Evolutionary conservation across 2,113 vertebrate species (phyloP).

Genomic region (Seriola quinqueradiata): DNA sequence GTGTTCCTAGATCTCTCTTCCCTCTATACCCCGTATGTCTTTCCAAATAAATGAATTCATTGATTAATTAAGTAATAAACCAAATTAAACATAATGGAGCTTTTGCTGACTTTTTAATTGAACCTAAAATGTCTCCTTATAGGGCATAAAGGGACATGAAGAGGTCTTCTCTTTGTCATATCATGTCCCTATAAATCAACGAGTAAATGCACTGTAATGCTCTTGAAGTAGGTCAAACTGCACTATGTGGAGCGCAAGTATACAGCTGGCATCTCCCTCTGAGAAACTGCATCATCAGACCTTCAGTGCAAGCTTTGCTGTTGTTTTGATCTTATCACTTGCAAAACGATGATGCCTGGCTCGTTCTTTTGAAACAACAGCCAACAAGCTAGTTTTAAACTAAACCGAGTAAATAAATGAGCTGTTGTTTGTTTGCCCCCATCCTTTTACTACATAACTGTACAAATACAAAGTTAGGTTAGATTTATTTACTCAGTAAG

Average conservation of each 20-base stretch:
- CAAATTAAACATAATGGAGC: neutral
- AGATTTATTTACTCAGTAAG: neutral
- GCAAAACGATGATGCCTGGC: neutral
- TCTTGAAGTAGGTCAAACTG: constrained; percentile 33
- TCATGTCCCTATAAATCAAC: constrained; percentile 18
- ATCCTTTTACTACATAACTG: neutral
- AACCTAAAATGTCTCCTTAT: neutral
- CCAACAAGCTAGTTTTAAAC: neutral
- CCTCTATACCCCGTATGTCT: neutral
- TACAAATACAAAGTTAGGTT: neutral
- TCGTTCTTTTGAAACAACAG: constrained; percentile 2
- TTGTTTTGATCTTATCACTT: neutral
- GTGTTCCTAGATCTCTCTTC: neutral
- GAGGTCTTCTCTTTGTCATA: constrained; percentile 25
- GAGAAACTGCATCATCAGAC: neutral
- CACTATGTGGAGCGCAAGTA: neutral
- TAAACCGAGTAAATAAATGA: neutral
- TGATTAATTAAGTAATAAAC: neutral
- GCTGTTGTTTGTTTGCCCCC: neutral
- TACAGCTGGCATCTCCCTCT: neutral
- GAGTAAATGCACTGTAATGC: constrained; percentile 1
- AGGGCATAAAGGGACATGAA: constrained; percentile 7
- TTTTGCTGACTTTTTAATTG: constrained; percentile 28
- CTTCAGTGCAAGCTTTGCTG: neutral
- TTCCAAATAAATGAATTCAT: neutral